Percentiles rank a stretch among this genome's conserved stretches.
Evolutionary conservation across 2,797 vertebrate genomes (phyloP).

Genomic region (Acanthiza pusilla): DNA sequence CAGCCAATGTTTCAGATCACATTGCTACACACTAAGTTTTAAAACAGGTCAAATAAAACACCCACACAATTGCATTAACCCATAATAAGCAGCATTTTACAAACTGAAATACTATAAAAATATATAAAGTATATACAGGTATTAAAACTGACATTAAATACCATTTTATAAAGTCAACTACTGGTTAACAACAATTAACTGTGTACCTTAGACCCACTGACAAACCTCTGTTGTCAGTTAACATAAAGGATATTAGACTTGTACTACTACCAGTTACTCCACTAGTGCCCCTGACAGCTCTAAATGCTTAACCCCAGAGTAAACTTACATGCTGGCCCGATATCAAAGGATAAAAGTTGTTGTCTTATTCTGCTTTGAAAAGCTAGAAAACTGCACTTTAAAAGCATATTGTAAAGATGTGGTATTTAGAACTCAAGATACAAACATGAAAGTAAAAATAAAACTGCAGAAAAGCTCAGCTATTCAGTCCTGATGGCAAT

Average conservation of each 20-base stretch:
- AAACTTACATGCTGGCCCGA: neutral
- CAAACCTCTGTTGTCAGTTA: neutral
- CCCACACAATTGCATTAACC: neutral
- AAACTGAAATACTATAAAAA: neutral
- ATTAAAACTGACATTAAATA: neutral
- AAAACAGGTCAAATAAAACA: neutral
- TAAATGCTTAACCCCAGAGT: neutral
- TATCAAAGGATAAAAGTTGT: neutral
- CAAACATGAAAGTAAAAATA: neutral
- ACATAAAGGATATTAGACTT: neutral
- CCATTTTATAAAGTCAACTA: neutral
- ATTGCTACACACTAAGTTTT: neutral
- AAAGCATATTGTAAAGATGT: neutral
- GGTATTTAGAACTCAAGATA: neutral
- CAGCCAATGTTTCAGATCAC: neutral
- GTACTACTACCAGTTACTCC: neutral
- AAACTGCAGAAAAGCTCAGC: neutral
- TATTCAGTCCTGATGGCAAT: neutral
- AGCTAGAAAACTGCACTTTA: neutral
- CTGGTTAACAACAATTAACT: neutral
- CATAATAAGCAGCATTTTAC: neutral
- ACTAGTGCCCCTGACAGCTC: neutral
- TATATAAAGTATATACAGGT: neutral
- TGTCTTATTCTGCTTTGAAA: neutral
- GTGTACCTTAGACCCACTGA: neutral